phyloP scores from a whole-genome alignment of 2,797 vertebrate genomes.

The Poeciliopsis paucimaculata region DNA sequence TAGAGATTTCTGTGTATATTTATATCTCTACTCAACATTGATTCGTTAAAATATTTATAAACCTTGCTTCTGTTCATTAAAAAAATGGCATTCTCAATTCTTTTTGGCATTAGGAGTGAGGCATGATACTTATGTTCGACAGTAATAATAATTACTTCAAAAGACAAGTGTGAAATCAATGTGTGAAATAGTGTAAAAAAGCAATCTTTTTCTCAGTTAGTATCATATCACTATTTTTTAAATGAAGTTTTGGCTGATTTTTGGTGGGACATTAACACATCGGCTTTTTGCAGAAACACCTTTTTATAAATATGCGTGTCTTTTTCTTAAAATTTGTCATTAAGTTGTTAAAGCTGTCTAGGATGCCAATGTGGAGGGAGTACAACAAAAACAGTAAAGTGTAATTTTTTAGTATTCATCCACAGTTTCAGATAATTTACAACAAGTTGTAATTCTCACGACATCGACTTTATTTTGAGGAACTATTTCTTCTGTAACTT shows the following conservation, averaged over 20 bases:
- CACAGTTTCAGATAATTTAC: not conserved
- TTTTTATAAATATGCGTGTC: not conserved
- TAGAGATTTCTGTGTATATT: not conserved
- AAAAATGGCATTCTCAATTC: not conserved
- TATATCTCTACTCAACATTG: not conserved
- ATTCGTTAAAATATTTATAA: not conserved
- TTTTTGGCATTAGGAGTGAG: not conserved
- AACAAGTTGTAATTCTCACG: not conserved
- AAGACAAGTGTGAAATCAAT: not conserved
- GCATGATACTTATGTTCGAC: not conserved
- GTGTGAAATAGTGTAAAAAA: not conserved
- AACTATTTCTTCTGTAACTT: conserved; percentile 21
- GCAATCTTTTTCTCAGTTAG: not conserved
- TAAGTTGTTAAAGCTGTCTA: not conserved
- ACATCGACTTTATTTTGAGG: not conserved
- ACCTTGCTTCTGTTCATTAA: conserved; percentile 16
- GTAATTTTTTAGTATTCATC: not conserved
- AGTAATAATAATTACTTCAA: not conserved
- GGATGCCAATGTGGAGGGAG: not conserved
- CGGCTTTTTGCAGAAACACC: not conserved
- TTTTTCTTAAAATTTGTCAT: not conserved
- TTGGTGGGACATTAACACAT: not conserved
- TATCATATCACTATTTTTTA: not conserved
- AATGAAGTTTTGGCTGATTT: not conserved
- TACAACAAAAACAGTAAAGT: not conserved